Base-by-base conservation (phyloP, 2,113 vertebrate genomes). In the Vombatus ursinus region DNA sequence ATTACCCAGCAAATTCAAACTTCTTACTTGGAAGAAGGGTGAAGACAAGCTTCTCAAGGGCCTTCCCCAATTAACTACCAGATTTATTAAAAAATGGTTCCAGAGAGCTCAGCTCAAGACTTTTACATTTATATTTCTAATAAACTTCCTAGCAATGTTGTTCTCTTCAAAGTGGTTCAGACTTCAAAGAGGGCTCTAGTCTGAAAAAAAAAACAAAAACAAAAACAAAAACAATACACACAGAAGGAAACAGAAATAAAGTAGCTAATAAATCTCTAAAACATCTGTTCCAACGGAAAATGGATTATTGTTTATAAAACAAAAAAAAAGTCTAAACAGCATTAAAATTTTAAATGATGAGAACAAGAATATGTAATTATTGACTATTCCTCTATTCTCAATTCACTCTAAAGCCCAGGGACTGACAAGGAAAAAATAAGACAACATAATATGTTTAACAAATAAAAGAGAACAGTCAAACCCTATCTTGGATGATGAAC, bases 141-240 rank as follows among this genome's bases (percentile, higher is more conserved):
- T 37, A 92, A 54, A 94, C 24, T 90, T 96, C 77, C 77, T 26
- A 97, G 37, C 90, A 92, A 95, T 51, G 50, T 52, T 77, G 93
- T 89, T 96, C 84, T 51, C 91, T 92, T 28, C 90, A 91, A 2
- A 93, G 57, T 24, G 93, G 94, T 92, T 97, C 54, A 89, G 52
- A 92, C 61, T 95, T 96, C 89, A 96, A 91, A 95, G 91, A 96
- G 19, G 51, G 77, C 26, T 97, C 90, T 89, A 50, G 19, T 92
- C 94, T 95, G 19, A 51, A 44, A 44, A 84, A 84, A 68, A 2
- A 52, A n/a, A n/a, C n/a, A n/a, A n/a, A n/a, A n/a, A n/a, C n/a
- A n/a, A n/a, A n/a, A n/a, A n/a, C n/a, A 50, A n/a, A 68, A 77
- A 77, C 48, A 49, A 49, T 5, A 94, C 96, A 93, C 94, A 31